These are phyloP conservation scores for Wasmannia auropunctata DNA, from an alignment of 1,140 invertebrate genomes.

Conservation along the genomic window DNA sequence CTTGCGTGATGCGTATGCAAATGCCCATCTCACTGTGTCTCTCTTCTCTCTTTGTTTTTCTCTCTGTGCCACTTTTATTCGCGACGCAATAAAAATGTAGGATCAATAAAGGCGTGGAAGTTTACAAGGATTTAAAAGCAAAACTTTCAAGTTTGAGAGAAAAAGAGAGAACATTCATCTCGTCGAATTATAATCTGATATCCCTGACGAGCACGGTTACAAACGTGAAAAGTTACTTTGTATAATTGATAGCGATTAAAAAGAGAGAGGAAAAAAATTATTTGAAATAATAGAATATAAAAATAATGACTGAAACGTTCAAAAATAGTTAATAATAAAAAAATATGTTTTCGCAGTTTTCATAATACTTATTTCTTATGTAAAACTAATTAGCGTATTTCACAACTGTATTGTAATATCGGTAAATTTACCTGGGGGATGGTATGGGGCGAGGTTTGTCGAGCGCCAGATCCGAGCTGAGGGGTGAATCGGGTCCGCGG, in stretches of 20 bases:
- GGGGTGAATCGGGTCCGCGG: constrained; percentile 78
- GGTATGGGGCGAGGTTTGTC: constrained; percentile 79
- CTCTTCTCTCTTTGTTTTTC: neutral
- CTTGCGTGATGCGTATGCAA: constrained; percentile 18
- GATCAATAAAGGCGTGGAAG: constrained; percentile 7
- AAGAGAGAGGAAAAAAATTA: neutral
- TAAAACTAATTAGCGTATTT: neutral
- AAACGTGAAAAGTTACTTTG: neutral
- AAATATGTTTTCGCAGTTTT: neutral
- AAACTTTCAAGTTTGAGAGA: neutral
- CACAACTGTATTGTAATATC: neutral
- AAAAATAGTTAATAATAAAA: neutral
- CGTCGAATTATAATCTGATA: neutral
- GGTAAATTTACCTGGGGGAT: constrained; percentile 78
- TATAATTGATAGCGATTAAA: neutral
- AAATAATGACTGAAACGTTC: neutral
- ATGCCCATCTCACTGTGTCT: neutral
- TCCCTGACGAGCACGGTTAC: neutral
- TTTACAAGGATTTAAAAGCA: neutral
- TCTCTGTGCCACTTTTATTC: neutral
- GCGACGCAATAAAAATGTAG: neutral
- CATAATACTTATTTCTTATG: neutral
- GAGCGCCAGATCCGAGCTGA: constrained; percentile 78
- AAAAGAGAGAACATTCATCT: neutral
- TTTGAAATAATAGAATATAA: neutral